Evolutionary conservation across 2,113 vertebrate species (phyloP).

Genomic region (Datnioides undecimradiatus): DNA sequence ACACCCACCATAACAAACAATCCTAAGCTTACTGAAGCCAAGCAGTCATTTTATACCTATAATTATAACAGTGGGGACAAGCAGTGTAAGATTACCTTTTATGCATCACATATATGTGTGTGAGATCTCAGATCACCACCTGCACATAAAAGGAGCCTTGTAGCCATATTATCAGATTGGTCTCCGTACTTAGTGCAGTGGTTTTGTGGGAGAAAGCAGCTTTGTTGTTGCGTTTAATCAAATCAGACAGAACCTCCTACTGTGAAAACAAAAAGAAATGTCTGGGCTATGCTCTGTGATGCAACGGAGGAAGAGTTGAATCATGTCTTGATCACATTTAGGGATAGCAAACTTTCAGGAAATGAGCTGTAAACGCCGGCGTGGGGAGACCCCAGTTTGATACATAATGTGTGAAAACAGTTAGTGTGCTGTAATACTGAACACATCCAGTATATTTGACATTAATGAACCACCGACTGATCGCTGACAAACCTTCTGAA

Average conservation of each 20-base stretch:
- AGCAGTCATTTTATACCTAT: background rate
- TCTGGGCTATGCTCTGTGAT: background rate
- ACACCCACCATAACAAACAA: background rate
- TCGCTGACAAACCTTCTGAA: slow-evolving; percentile 15
- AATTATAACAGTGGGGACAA: background rate
- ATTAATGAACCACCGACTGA: slow-evolving; percentile 4
- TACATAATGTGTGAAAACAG: background rate
- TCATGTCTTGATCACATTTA: background rate
- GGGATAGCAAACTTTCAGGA: background rate
- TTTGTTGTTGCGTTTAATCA: background rate
- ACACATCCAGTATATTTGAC: background rate
- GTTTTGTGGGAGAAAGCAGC: background rate
- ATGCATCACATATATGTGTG: background rate
- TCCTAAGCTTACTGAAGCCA: background rate
- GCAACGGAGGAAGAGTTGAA: background rate
- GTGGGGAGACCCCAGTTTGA: background rate
- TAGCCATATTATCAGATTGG: too few relatives aligned
- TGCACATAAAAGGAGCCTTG: background rate
- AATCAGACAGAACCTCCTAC: background rate
- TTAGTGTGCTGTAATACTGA: background rate
- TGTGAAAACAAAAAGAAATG: background rate
- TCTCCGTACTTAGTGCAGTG: background rate
- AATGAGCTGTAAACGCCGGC: background rate
- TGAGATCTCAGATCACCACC: background rate
- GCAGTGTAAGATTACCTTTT: background rate